Evolutionary conservation across 2,113 vertebrate species (phyloP).

Genomic region (Dipodomys merriami): DNA sequence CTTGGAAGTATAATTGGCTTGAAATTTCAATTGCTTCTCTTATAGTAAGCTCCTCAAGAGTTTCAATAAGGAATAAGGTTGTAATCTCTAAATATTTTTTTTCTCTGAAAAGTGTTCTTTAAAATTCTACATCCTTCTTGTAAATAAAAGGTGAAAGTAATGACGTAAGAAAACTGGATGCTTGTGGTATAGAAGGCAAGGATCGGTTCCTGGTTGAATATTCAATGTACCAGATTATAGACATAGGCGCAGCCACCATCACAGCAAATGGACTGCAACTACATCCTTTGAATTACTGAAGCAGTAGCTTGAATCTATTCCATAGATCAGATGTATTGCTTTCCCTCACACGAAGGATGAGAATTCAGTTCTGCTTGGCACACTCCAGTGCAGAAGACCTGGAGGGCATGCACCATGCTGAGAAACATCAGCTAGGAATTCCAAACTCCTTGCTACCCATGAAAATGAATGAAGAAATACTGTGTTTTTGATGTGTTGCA

Average conservation of each 20-base stretch:
- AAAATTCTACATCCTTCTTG: conserved; percentile 5
- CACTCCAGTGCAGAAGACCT: conserved; percentile 78
- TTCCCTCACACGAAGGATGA: conserved; percentile 82
- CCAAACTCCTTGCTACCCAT: conserved; percentile 81
- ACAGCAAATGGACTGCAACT: conserved; percentile 80
- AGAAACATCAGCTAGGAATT: conserved; percentile 82
- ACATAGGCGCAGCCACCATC: conserved; percentile 64
- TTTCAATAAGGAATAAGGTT: not conserved
- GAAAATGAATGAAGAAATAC: conserved; percentile 79
- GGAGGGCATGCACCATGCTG: conserved; percentile 79
- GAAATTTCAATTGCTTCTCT: not conserved
- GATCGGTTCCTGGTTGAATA: conserved; percentile 72
- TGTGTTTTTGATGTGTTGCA: conserved; percentile 81
- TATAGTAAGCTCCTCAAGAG: not conserved
- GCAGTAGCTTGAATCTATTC: conserved; percentile 64
- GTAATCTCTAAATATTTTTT: not conserved
- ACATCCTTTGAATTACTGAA: conserved; percentile 73
- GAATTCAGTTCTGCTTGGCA: conserved; percentile 77
- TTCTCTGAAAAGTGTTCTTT: conserved; percentile 37
- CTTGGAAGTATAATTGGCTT: not conserved
- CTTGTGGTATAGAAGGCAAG: conserved; percentile 33
- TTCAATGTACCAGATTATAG: conserved; percentile 67
- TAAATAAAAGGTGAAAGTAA: conserved; percentile 62
- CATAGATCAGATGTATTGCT: conserved; percentile 68
- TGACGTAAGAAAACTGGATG: conserved; percentile 62